Evolutionary conservation across 2,113 vertebrate species (phyloP).

Genomic region (Sinocyclocheilus anshuiensis): DNA sequence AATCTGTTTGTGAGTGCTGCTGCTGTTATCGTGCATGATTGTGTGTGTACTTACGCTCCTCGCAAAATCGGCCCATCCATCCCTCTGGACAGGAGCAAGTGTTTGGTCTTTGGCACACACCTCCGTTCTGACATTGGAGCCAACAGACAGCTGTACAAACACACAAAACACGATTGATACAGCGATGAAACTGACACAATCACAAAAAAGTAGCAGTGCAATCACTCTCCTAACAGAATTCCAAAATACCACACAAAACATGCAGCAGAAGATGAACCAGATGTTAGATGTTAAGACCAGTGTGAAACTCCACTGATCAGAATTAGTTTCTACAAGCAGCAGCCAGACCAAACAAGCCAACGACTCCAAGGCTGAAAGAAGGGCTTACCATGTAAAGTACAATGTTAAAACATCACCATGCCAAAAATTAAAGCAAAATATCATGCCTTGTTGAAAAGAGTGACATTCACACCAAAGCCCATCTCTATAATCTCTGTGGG

Average conservation of each 20-base stretch:
- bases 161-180: constrained; percentile 32
- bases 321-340: not conserved
- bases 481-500: constrained; percentile 2
- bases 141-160: constrained; percentile 86
- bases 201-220: not conserved
- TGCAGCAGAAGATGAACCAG: not conserved
- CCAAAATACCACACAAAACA: not conserved
- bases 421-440: not conserved
- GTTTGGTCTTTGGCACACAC: constrained; percentile 90
- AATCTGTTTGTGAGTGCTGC: not conserved
- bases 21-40: not conserved
- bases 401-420: constrained; percentile 1
- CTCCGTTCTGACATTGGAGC: constrained; percentile 93
- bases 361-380: not conserved
- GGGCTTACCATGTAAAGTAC: not conserved
- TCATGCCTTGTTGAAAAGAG: not conserved
- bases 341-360: not conserved
- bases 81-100: constrained; percentile 89
- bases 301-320: not conserved
- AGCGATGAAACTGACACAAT: not conserved
- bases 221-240: not conserved
- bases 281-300: constrained; percentile 3
- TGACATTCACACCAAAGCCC: not conserved
- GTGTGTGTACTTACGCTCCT: constrained; percentile 85
- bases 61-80: constrained; percentile 97